These are phyloP conservation scores for Dermochelys coriacea DNA, from an alignment of 2,797 vertebrate species.

Conservation along the genomic window DNA sequence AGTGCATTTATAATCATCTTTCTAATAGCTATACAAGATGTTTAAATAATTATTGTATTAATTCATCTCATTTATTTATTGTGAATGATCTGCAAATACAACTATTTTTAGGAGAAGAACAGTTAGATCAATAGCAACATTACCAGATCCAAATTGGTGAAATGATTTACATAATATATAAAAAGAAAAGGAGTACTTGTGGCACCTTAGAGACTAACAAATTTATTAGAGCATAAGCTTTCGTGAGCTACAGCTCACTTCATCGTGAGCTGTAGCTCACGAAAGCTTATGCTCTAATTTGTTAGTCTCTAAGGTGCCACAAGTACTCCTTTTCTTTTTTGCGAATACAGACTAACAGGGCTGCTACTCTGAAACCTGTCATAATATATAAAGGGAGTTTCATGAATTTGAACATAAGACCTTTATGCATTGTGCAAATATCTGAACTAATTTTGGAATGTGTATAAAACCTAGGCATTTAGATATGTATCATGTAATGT, in stretches of 20 bases:
- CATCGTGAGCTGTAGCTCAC: no score
- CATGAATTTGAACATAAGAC: constrained; percentile 20
- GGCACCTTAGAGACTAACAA: no score
- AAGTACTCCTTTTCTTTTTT: no score
- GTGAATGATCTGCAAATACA: neutral
- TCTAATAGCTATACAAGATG: neutral
- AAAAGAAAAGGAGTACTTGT: no score
- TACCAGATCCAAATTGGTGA: neutral
- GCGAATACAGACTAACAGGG: no score
- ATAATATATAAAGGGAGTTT: constrained; percentile 9
- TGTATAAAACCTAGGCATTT: neutral
- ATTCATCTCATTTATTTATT: neutral
- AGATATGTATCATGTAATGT: neutral
- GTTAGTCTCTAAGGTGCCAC: no score
- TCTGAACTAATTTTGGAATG: constrained; percentile 20
- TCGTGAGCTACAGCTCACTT: no score
- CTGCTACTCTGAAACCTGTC: no score
- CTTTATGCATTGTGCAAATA: constrained; percentile 10
- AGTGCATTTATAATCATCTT: neutral
- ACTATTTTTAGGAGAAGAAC: neutral
- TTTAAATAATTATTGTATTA: neutral
- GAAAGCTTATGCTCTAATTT: no score
- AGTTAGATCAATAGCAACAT: neutral
- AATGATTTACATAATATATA: constrained; percentile 35
- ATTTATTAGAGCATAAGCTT: no score